Evolutionary conservation across 2,797 vertebrate species (phyloP), one percentile per base, ranked within the genome.

Genomic region (Rhincodon typus): DNA sequence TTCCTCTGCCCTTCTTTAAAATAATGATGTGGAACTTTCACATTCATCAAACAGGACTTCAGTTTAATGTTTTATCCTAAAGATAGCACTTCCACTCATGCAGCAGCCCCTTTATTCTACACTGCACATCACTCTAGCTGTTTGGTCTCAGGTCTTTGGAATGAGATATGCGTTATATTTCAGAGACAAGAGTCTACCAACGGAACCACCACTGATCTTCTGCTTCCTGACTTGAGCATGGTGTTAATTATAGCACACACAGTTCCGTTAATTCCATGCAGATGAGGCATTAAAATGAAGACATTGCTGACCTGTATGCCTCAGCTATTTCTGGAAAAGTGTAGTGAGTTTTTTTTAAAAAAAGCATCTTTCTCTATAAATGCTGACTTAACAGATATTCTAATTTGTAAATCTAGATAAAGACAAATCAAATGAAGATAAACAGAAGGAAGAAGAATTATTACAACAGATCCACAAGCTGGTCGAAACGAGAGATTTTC

Each of bases 401-500:
- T 53, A 13, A 21, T 77, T 95, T 50, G 53, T 46, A 95, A 77
- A 95, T 23, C 23, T 97, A 99, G 98, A 98, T 96, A 98, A 97
- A 0, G 98, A 98, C 94, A 99, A 98, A 96, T 98, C 98, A 30
- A 97, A 96, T 0, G 98, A 98, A 96, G 97, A 98, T 96, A 96
- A 97, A 46, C 97, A 97, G 96, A 97, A 96, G 93, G 98, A 99
- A 91, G 98, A 98, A 25, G 98, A 98, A 91, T 97, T 99, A 79
- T 97, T 99, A 91, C 98, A 98, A 96, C 98, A 98, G 97, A 98
- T 99, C 96, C 98, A 98, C 96, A 99, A 99, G 97, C 97, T 99
- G 96, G 98, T 99, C 97, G 98, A 99, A 97, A 98, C 98, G 0
- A 97, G 98, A 95, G 98, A 99, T 97, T 99, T 98, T 97, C 97